phyloP scores from a whole-genome alignment of 2,888 invertebrate genomes.

The Euspilapteryx auroguttella region DNA sequence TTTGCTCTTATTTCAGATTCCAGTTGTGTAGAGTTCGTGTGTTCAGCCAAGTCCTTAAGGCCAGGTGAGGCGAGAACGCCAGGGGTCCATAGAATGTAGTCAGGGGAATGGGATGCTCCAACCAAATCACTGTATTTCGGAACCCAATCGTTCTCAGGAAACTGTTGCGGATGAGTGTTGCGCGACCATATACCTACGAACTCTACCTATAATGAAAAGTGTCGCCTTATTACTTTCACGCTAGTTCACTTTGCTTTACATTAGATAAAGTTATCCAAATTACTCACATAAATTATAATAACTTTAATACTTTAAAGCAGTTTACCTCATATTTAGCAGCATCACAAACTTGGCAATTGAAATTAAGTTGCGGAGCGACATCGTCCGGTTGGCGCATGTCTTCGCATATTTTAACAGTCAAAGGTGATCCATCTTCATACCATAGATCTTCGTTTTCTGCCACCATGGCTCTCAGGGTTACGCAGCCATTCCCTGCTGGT shows the following conservation, averaged over 20 bases:
- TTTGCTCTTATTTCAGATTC: slow-evolving; percentile 39
- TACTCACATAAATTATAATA: too few species aligned
- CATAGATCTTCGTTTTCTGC: slow-evolving; percentile 34
- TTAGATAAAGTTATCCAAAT: too few species aligned
- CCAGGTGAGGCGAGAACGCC: slow-evolving; percentile 33
- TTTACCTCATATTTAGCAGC: slow-evolving; percentile 50
- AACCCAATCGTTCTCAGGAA: slow-evolving; percentile 43
- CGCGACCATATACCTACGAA: slow-evolving; percentile 47
- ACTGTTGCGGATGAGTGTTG: slow-evolving; percentile 34
- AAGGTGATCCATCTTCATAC: slow-evolving; percentile 38
- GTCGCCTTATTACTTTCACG: too few species aligned
- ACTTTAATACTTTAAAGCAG: too few species aligned
- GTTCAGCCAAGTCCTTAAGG: slow-evolving; percentile 32
- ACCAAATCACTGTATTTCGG: slow-evolving; percentile 39
- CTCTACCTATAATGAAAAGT: slow-evolving; percentile 19
- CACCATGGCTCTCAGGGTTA: slow-evolving; percentile 42
- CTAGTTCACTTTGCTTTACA: too few species aligned
- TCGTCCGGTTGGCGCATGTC: slow-evolving; percentile 44
- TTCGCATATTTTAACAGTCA: slow-evolving; percentile 32
- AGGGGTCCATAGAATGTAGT: slow-evolving; percentile 35
- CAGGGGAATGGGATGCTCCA: slow-evolving; percentile 35
- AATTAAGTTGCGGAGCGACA: slow-evolving; percentile 29
- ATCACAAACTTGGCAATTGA: slow-evolving; percentile 36
- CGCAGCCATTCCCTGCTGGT: slow-evolving; percentile 34
- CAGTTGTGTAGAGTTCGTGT: slow-evolving; percentile 33